Conservation (phyloP, 2,888 invertebrate genomes). For the Pseudococcus longispinus region DNA sequence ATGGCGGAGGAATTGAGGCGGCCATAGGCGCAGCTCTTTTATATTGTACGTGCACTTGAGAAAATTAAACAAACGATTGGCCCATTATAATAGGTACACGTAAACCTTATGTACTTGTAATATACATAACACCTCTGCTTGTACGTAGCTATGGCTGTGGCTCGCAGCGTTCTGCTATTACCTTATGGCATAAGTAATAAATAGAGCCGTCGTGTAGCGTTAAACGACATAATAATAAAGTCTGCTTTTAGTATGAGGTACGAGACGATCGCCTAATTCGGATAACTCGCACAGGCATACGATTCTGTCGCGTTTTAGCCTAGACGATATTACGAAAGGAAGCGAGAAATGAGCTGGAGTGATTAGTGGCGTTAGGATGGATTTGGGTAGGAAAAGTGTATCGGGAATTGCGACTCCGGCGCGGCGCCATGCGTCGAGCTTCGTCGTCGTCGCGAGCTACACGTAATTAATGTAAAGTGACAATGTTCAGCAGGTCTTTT, state of each 20-base stretch:
- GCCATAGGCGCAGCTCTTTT: background rate
- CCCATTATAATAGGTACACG: slow-evolving; percentile 1
- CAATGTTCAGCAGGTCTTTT: background rate
- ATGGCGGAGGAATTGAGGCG: background rate
- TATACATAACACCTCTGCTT: background rate
- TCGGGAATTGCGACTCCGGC: background rate
- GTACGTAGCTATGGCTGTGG: too few relatives aligned
- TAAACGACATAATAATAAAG: slow-evolving; percentile 1
- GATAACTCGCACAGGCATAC: background rate
- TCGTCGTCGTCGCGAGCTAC: background rate
- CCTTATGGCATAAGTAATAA: background rate
- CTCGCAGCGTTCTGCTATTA: background rate
- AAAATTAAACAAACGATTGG: slow-evolving; percentile 3
- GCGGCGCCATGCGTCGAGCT: background rate
- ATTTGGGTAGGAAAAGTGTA: background rate
- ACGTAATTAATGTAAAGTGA: background rate
- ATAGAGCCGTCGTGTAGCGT: background rate
- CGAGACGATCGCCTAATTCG: background rate
- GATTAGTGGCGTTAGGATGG: background rate
- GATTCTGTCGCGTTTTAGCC: too few relatives aligned
- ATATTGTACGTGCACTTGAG: background rate
- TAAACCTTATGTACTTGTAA: background rate
- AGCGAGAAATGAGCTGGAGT: too few relatives aligned
- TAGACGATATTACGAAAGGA: too few relatives aligned
- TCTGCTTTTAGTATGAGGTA: background rate